Base-by-base conservation (phyloP, 2,797 vertebrate genomes). In the Glossophaga mutica region DNA sequence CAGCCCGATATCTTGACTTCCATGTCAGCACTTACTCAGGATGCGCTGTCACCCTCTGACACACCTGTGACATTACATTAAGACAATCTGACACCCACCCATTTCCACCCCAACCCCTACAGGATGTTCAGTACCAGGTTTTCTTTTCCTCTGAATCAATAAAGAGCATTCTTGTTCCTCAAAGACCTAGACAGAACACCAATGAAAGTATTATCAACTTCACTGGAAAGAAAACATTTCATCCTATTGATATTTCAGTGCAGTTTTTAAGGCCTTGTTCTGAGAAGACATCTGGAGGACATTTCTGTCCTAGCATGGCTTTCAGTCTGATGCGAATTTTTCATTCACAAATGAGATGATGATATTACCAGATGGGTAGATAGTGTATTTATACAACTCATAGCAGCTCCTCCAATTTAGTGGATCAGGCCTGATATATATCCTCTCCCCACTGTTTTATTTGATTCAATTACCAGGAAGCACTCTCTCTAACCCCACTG, bases 381-480 rank as follows among this genome's bases (percentile, higher is more conserved):
- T 11, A 68, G 3, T n/a, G 10, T 46, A 52, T 92, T 94, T 50
- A 67, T 34, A 39, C 39, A 48, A 87, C 16, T 26, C 24, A 73
- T 29, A 73, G 18, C 4, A 48, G 44, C 32, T 34, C 62, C 73
- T 91, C 15, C n/a, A 46, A n/a, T 29, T 52, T 37, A 93, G 48
- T 46, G 9, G 0, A 34, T 70, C 18, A 11, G 18, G 57, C 37
- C 34, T 94, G 26, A 65, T 37, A 34, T n/a, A 29, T 15, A 87
- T 62, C 5, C 15, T 85, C 37, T 16, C 2, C 32, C 22, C 48
- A 68, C 22, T 59, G 34, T 57, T 92, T 70, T 46, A 50, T 83
- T 82, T 92, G 8, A 59, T 50, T 96, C 15, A 83, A 3, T 74
- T 55, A 21, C 29, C 82, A 74, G 12, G 14, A 94, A 81, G 22